Conservation (phyloP, 2,888 invertebrate species). For the Drosophila colorata region DNA sequence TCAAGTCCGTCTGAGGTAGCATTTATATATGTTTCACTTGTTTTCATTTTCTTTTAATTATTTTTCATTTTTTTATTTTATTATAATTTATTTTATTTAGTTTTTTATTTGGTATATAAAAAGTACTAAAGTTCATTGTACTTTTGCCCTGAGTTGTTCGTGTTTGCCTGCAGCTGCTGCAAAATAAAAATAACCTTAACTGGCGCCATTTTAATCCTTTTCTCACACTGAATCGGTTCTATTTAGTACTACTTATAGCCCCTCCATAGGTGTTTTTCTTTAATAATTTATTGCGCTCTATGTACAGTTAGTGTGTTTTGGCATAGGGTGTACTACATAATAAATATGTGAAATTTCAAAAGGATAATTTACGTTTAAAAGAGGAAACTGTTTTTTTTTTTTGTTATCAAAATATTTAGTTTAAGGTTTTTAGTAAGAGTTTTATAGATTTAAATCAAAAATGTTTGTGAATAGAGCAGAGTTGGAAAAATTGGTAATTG, state of each 20-base stretch:
- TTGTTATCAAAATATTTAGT: too few relatives aligned
- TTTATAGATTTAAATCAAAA: conserved; percentile 10
- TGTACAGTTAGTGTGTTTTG: conserved; percentile 59
- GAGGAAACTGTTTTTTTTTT: conserved; percentile 4
- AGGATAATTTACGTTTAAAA: background rate
- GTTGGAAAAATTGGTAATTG: conserved; percentile 16
- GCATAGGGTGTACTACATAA: conserved; percentile 42
- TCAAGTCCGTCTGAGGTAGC: conserved; percentile 83
- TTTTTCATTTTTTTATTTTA: conserved; percentile 33
- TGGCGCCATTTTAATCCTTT: conserved; percentile 63
- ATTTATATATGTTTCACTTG: conserved; percentile 59
- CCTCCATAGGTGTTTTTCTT: conserved; percentile 12
- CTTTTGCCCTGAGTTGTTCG: conserved; percentile 85
- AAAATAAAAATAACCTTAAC: conserved; percentile 41
- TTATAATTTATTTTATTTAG: conserved; percentile 44
- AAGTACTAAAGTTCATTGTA: conserved; percentile 84
- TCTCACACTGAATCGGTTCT: conserved; percentile 33
- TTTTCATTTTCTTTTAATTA: conserved; percentile 29
- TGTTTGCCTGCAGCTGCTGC: conserved; percentile 49
- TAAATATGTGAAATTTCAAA: conserved; percentile 10
- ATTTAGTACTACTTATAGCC: conserved; percentile 24
- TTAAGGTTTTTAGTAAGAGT: background rate
- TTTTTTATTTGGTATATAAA: conserved; percentile 57
- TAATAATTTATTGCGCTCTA: conserved; percentile 36
- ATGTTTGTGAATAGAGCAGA: conserved; percentile 36